Evolutionary conservation across 2,888 invertebrate genomes (phyloP).

Genomic region (Antheraea yamamai): DNA sequence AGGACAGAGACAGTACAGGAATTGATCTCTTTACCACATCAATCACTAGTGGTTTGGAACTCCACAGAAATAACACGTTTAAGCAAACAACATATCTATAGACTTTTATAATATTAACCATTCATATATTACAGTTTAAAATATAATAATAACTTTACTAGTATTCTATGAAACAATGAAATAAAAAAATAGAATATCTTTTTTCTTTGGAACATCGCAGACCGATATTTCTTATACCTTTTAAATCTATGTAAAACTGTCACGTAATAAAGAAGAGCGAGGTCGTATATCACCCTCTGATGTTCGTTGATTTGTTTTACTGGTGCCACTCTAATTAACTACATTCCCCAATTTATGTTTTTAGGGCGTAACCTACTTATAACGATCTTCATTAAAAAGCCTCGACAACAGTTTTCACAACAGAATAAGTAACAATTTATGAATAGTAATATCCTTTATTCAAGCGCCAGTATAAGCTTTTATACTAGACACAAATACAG

Average conservation of each 20-base stretch:
- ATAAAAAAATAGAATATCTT: background rate
- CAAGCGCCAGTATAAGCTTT: background rate
- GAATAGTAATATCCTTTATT: background rate
- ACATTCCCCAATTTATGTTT: slow-evolving; percentile 37
- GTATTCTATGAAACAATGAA: background rate
- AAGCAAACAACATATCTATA: too few relatives aligned
- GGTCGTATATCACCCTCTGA: slow-evolving; percentile 25
- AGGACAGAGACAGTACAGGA: too few relatives aligned
- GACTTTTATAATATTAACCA: too few relatives aligned
- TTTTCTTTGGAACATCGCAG: background rate
- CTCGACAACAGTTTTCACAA: slow-evolving; percentile 1
- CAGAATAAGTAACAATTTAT: background rate
- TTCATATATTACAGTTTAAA: background rate
- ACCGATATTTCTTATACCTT: background rate
- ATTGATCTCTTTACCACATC: too few relatives aligned
- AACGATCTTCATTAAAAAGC: slow-evolving; percentile 14
- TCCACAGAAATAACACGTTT: too few relatives aligned
- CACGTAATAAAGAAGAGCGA: slow-evolving; percentile 20
- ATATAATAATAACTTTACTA: background rate
- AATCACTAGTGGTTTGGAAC: too few relatives aligned
- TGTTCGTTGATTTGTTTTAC: slow-evolving; percentile 35
- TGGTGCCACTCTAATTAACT: slow-evolving; percentile 38
- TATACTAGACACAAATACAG: background rate
- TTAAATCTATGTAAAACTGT: slow-evolving; percentile 15
- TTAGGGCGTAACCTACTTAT: slow-evolving; percentile 30